Base-by-base conservation (phyloP, 2,888 invertebrate genomes). In the Synanthedon myopaeformis region DNA sequence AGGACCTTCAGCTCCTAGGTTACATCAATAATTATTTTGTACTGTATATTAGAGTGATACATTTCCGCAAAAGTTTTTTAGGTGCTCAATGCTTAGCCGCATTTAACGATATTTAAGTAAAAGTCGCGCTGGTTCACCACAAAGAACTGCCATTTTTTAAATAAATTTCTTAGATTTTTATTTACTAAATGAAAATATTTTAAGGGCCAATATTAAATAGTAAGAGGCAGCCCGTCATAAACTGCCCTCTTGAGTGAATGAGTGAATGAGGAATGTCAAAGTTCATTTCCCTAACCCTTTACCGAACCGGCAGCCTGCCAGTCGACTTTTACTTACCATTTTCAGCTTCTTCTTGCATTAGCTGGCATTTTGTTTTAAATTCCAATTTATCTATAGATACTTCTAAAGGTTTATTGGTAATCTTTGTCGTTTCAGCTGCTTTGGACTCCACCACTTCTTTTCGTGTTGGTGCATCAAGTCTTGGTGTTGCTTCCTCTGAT, bases 311-410 rank as follows among this genome's bases (percentile, higher is more conserved):
- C 1, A 23, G 4, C 23, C 4, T 23, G 23, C 23, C 1, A 10
- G 35, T 1, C 10, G 10, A 8, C 35, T 8, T 35, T 35, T 35
- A 13, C 76, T 59, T 70, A 77, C 77, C 88, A 68, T 79, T 82
- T 48, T 78, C 82, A 56, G 72, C 70, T 59, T 85, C 82, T 51
- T 82, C 81, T 58, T 79, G 88, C 82, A 89, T 86, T 56, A 89
- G 69, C 58, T 89, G 89, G 61, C 91, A 91, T 52, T 91, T 88
- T 3, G 89, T 90, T 53, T 81, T 88, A 51, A 89, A 79, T 10
- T 73, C 67, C 0, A 66, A 57, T 52, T 66, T 75, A 49, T 77
- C 74, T 17, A 77, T 72, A 3, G 64, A 65, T 3, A 84, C 69
- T 59, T 80, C 78, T 12, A 76, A 52, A 6, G 73, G 69, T 12